Base-by-base conservation (phyloP, 2,888 invertebrate genomes). In the Lobophora halterata region DNA sequence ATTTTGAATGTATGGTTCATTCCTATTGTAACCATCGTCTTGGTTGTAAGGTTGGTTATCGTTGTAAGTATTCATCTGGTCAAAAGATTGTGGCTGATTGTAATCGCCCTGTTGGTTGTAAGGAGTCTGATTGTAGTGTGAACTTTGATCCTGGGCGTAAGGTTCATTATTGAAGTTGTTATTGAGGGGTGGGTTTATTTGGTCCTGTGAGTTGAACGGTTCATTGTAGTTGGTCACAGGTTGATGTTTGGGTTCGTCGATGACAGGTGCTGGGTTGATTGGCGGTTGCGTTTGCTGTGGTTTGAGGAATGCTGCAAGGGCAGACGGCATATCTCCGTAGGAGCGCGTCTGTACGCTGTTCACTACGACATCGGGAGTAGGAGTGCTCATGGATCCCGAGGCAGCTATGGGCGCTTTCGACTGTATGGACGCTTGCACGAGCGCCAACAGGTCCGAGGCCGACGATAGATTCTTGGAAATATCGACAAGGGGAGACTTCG, bases 351-450 rank as follows among this genome's bases (percentile, higher is more conserved):
- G 79, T 1, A 53, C 66, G 44, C 39, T 65, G 46, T 66, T 74
- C 17, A 60, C 41, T 1, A 80, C 75, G 0, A 75, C 68, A 24
- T 64, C 71, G 0, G 66, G 46, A 3, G 54, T 47, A 2, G 55
- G 52, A 1, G 50, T 40, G 3, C 30, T 38, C 0, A 54, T 31
- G 1, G 52, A 35, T 0, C 59, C 18, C 7, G 58, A 17, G 25
- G 45, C 26, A 9, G 60, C 18, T 5, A 32, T 9, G 16, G 21
- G 42, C 1, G 70, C 36, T 3, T 64, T 58, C 0, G 78, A 69
- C 30, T 77, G 72, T 6, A 85, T 61, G 1, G 81, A 78, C 1
- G 81, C 82, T 32, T 86, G 85, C 10, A 86, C 79, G 8, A 87
- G 46, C 1, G 86, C 85, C 16, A 86, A 54, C 18, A 87, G 50